Conservation (phyloP, 1,140 invertebrate genomes). For the Mesaphorura yosii region DNA sequence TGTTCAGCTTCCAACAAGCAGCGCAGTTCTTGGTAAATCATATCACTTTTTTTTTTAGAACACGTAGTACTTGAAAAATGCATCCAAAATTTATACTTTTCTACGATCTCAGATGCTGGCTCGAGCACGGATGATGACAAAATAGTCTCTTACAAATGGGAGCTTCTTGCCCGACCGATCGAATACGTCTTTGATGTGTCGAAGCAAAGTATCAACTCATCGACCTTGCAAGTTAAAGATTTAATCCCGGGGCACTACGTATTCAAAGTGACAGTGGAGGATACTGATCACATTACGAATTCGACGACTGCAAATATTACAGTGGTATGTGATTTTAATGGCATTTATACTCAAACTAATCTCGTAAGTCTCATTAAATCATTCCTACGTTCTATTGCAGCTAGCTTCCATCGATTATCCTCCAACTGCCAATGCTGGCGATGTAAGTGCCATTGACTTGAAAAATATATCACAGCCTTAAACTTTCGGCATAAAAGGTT, state of each 20-base stretch:
- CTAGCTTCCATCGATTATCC: conserved; percentile 92
- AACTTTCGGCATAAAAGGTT: no score
- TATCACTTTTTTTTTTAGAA: no score
- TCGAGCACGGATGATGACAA: conserved; percentile 65
- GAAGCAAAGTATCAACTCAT: conserved; percentile 57
- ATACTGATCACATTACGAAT: conserved; percentile 75
- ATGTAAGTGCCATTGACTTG: conserved; percentile 33
- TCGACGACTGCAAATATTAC: conserved; percentile 77
- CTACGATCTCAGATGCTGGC: conserved; percentile 66
- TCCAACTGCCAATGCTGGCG: conserved; percentile 84
- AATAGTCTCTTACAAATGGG: conserved; percentile 81
- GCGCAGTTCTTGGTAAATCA: conserved; percentile 65
- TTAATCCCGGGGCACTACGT: conserved; percentile 79
- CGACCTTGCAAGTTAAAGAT: conserved; percentile 72
- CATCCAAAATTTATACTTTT: no score
- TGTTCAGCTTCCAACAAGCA: conserved; percentile 76
- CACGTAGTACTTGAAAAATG: no score
- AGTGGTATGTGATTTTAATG: conserved; percentile 77
- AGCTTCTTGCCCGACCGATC: conserved; percentile 72
- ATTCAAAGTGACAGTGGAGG: conserved; percentile 85
- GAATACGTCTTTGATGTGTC: conserved; percentile 53
- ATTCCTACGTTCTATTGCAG: no score
- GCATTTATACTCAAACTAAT: no score
- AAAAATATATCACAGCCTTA: background rate
- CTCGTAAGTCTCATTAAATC: no score